These are phyloP conservation scores for Anas platyrhynchos DNA, from an alignment of 2,113 vertebrate genomes.

Conservation along the genomic window DNA sequence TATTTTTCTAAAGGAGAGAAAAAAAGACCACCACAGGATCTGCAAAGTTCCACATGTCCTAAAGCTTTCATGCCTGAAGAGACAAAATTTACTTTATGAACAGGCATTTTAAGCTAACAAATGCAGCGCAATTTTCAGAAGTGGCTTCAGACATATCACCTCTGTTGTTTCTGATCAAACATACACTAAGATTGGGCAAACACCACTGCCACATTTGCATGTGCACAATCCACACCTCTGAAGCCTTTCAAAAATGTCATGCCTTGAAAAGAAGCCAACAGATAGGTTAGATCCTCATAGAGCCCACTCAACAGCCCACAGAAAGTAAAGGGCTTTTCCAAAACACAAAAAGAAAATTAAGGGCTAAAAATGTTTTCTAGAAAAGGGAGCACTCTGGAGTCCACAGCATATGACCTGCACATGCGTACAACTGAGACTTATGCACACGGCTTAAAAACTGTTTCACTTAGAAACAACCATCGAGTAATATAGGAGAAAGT, in stretches of 20 bases:
- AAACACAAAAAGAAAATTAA: background rate
- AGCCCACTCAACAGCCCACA: background rate
- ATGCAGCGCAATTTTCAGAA: background rate
- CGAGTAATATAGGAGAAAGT: background rate
- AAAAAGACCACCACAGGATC: background rate
- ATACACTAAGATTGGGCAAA: background rate
- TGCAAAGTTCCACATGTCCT: background rate
- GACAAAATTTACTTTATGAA: background rate
- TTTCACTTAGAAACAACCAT: background rate
- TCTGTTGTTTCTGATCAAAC: background rate
- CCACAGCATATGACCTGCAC: background rate
- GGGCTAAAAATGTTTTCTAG: background rate
- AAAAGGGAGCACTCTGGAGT: background rate
- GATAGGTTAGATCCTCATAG: background rate
- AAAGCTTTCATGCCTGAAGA: background rate
- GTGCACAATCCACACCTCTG: background rate
- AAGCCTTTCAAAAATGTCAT: background rate
- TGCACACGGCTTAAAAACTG: background rate
- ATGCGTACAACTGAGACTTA: background rate
- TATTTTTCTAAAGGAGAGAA: no score
- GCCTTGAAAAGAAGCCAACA: background rate
- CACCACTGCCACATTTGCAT: background rate
- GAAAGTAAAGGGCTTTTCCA: background rate
- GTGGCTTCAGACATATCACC: background rate
- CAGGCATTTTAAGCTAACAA: background rate